Conservation (phyloP, 2,797 vertebrate genomes). For the Diplodus sargus region DNA sequence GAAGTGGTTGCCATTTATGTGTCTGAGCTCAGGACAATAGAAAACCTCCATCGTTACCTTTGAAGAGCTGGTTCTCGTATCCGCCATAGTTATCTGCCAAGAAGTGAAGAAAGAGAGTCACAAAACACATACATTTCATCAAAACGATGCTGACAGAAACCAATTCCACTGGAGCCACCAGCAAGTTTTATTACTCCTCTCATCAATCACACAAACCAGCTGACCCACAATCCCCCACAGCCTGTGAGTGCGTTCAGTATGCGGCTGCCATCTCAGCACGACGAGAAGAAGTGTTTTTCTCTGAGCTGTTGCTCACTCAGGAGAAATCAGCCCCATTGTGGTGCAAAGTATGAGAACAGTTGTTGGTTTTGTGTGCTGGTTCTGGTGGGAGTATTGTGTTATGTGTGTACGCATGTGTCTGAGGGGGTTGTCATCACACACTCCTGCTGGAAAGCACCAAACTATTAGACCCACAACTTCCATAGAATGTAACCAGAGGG, state of each 20-base stretch:
- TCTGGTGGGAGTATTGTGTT: constrained; percentile 36
- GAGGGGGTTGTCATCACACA: constrained; percentile 49
- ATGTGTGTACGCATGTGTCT: constrained; percentile 18
- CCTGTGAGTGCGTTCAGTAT: constrained; percentile 35
- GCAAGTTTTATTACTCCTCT: constrained; percentile 46
- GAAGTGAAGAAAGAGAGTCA: constrained; percentile 49
- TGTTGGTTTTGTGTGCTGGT: constrained; percentile 39
- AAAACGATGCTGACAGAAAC: constrained; percentile 36
- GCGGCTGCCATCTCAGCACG: constrained; percentile 35
- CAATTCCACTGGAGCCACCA: constrained; percentile 35
- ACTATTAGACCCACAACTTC: constrained; percentile 1
- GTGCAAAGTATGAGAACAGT: constrained; percentile 25
- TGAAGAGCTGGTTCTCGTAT: constrained; percentile 89
- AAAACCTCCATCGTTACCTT: constrained; percentile 78
- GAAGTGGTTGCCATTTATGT: not conserved
- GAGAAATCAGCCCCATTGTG: constrained; percentile 34
- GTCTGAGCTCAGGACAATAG: not conserved
- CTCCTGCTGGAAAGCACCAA: not conserved
- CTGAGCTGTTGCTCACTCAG: constrained; percentile 24
- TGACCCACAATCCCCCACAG: constrained; percentile 13
- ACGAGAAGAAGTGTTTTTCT: constrained; percentile 34
- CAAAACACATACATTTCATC: constrained; percentile 39
- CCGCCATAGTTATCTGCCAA: constrained; percentile 84
- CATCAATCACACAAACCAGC: constrained; percentile 66
- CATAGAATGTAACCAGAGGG: constrained; percentile 41